Percentiles rank a stretch among this genome's conserved stretches.
Conservation (phyloP, 1,140 invertebrate genomes). For the Babylonia areolata region DNA sequence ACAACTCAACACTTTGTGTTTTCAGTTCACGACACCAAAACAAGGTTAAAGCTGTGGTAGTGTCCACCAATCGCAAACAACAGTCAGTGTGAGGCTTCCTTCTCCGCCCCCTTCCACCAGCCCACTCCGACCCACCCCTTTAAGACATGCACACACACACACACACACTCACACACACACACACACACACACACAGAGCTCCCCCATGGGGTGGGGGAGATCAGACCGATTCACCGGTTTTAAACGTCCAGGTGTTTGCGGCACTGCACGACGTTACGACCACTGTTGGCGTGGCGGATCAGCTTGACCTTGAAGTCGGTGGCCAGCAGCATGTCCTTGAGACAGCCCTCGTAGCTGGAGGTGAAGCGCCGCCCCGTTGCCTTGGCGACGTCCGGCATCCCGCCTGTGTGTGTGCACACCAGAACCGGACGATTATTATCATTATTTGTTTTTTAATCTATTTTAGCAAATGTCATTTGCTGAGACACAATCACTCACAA, state of each 20-base stretch:
- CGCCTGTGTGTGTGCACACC: slow-evolving; percentile 80
- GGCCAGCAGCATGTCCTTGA: slow-evolving; percentile 86
- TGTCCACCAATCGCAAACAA: not conserved
- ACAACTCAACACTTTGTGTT: not conserved
- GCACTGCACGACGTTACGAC: slow-evolving; percentile 69
- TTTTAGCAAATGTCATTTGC: no score
- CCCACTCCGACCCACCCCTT: no score
- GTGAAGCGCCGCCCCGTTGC: slow-evolving; percentile 82
- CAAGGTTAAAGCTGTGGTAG: not conserved
- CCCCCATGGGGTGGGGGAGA: no score
- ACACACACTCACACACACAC: not conserved
- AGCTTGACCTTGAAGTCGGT: slow-evolving; percentile 85
- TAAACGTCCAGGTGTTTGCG: slow-evolving; percentile 23
- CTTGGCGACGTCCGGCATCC: slow-evolving; percentile 84
- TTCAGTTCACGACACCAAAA: not conserved
- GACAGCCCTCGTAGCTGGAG: slow-evolving; percentile 87
- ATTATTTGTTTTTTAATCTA: no score
- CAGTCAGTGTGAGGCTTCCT: no score
- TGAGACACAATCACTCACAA: no score
- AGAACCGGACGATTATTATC: no score
- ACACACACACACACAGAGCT: not conserved
- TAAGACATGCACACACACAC: not conserved
- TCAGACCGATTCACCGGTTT: not conserved
- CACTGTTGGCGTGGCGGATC: slow-evolving; percentile 79
- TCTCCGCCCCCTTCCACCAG: no score